phyloP scores from a whole-genome alignment of 2,888 invertebrate species.

The Agrotis ipsilon region DNA sequence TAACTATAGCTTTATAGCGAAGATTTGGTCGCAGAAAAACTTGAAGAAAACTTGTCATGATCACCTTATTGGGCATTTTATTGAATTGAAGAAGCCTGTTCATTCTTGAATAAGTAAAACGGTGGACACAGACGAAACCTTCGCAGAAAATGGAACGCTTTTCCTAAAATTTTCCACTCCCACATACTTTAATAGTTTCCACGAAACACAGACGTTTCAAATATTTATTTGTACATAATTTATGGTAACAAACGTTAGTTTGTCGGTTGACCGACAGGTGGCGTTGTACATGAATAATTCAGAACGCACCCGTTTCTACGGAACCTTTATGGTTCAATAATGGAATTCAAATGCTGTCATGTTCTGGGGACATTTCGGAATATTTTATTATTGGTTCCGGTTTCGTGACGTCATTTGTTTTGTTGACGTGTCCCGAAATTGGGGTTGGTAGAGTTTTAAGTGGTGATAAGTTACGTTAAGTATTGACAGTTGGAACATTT shows the following conservation, averaged over 20 bases:
- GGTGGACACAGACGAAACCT: slow-evolving; percentile 2
- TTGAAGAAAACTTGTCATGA: background rate
- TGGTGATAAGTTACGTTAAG: slow-evolving; percentile 8
- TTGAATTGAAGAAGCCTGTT: no score
- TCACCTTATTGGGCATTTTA: background rate
- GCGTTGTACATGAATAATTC: slow-evolving; percentile 81
- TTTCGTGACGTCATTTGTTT: slow-evolving; percentile 56
- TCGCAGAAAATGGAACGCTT: slow-evolving; percentile 5
- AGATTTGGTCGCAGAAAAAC: background rate
- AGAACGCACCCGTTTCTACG: slow-evolving; percentile 65
- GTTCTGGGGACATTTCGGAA: slow-evolving; percentile 67
- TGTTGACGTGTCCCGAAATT: slow-evolving; percentile 33
- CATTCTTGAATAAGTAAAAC: background rate
- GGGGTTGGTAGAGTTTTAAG: slow-evolving; percentile 27
- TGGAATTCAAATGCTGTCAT: slow-evolving; percentile 71
- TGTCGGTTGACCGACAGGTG: slow-evolving; percentile 82
- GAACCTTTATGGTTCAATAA: slow-evolving; percentile 68
- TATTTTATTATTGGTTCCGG: slow-evolving; percentile 63
- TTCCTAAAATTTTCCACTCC: slow-evolving; percentile 41
- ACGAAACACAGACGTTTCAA: slow-evolving; percentile 45
- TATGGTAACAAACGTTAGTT: slow-evolving; percentile 76
- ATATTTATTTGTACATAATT: slow-evolving; percentile 70
- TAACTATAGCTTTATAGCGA: no score
- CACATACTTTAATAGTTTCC: slow-evolving; percentile 28
- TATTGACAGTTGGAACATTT: background rate